Evolutionary conservation across 2,113 vertebrate species (phyloP).

Genomic region (Acanthisitta chloris): DNA sequence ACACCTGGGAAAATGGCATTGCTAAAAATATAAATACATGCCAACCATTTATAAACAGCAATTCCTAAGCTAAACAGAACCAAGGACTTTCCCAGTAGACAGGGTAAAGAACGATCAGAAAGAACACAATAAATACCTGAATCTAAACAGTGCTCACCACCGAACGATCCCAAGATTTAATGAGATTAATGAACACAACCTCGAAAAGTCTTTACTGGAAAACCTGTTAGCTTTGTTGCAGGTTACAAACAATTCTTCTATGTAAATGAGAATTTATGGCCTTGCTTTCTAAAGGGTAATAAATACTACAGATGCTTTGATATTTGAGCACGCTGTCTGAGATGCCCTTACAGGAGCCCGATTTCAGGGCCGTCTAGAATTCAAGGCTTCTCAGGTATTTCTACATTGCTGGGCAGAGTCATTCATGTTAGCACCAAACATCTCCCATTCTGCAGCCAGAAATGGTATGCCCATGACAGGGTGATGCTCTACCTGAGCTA

Average conservation of each 20-base stretch:
- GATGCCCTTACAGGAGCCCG: background rate
- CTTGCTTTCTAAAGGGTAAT: background rate
- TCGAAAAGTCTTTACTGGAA: background rate
- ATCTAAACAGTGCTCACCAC: background rate
- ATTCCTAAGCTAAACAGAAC: background rate
- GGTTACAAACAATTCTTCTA: background rate
- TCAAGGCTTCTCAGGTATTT: background rate
- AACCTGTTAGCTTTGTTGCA: background rate
- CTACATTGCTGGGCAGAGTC: background rate
- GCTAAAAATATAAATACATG: background rate
- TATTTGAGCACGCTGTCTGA: background rate
- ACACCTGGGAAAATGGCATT: background rate
- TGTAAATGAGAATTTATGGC: background rate
- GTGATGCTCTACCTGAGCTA: background rate
- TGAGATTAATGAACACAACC: background rate
- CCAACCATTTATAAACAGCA: background rate
- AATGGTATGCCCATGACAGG: fast-evolving
- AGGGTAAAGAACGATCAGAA: background rate
- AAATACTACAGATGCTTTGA: constrained; percentile 22
- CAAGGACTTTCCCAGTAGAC: background rate
- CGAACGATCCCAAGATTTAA: background rate
- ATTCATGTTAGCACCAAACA: background rate
- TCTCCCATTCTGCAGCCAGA: background rate
- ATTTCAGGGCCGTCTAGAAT: background rate
- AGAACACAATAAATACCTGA: background rate